Evolutionary conservation across 2,113 vertebrate species (phyloP).

Genomic region (Rhinolophus ferrumequinum): DNA sequence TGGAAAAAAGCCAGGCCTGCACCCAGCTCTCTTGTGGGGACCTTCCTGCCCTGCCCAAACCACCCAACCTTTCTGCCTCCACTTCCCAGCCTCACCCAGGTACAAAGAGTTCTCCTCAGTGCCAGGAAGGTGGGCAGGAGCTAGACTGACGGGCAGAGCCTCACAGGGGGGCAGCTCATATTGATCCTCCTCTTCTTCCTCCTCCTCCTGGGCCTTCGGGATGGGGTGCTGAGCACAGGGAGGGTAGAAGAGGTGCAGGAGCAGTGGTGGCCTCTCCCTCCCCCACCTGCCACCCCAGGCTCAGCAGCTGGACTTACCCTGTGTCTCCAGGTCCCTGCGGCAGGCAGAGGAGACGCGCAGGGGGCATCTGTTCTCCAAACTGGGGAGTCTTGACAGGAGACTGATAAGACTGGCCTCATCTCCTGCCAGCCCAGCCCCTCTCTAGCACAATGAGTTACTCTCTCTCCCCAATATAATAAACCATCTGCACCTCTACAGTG

Average conservation of each 20-base stretch:
- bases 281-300: not conserved
- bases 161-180: slow-evolving; percentile 77
- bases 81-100: slow-evolving; percentile 61
- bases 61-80: not conserved
- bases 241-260: slow-evolving; percentile 80
- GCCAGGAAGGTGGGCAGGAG: not conserved
- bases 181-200: slow-evolving; percentile 1
- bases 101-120: slow-evolving; percentile 35
- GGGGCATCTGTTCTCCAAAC: slow-evolving; percentile 32
- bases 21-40: not conserved
- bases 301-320: slow-evolving; percentile 80
- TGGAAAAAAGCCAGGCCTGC: not conserved
- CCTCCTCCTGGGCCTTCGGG: not conserved
- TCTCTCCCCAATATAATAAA: not conserved
- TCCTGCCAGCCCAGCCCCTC: not conserved
- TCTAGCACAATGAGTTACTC: not conserved
- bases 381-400: slow-evolving; percentile 29
- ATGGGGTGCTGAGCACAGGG: not conserved
- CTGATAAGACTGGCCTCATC: slow-evolving; percentile 36
- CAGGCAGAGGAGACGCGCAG: not conserved
- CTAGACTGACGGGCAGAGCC: not conserved
- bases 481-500: not conserved
- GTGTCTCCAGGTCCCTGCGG: slow-evolving; percentile 84
- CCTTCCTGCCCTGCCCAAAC: not conserved
- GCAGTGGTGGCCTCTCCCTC: slow-evolving; percentile 70